These are phyloP conservation scores for Sarcophaga variegata DNA, from an alignment of 2,888 invertebrate genomes.

Conservation along the genomic window DNA sequence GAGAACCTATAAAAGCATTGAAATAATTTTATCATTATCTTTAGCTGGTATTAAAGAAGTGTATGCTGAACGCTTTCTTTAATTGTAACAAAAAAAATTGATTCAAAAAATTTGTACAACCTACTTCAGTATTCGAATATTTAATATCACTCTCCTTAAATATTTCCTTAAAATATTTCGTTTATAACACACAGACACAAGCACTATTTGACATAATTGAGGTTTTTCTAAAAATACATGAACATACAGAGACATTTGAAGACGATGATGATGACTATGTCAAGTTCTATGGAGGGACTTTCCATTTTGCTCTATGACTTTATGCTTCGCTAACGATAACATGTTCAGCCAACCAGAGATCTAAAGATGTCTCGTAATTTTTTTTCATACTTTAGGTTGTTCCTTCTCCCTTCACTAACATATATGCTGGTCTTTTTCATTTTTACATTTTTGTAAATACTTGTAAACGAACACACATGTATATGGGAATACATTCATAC, in stretches of 20 bases:
- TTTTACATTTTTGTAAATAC: slow-evolving; percentile 41
- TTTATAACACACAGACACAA: background rate
- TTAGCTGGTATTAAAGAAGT: too few species aligned
- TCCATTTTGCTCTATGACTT: slow-evolving; percentile 49
- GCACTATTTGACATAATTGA: background rate
- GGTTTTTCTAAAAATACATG: background rate
- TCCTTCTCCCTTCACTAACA: slow-evolving; percentile 5
- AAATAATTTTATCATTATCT: too few species aligned
- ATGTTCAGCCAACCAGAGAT: slow-evolving; percentile 77
- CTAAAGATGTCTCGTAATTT: slow-evolving; percentile 73
- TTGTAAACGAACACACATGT: slow-evolving; percentile 23
- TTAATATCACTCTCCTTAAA: background rate
- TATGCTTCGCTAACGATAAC: slow-evolving; percentile 72
- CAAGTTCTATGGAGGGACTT: slow-evolving; percentile 53
- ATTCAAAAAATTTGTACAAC: too few species aligned
- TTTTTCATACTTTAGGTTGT: slow-evolving; percentile 36
- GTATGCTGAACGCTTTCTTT: too few species aligned
- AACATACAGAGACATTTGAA: slow-evolving; percentile 21
- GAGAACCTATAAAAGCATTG: too few species aligned
- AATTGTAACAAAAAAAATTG: too few species aligned
- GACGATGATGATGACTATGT: slow-evolving; percentile 48
- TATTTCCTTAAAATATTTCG: background rate
- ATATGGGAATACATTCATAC: background rate
- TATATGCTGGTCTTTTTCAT: slow-evolving; percentile 13
- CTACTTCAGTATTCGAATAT: background rate